Evolutionary conservation across 1,140 invertebrate genomes (phyloP).

Genomic region (Drosophila ficusphila): DNA sequence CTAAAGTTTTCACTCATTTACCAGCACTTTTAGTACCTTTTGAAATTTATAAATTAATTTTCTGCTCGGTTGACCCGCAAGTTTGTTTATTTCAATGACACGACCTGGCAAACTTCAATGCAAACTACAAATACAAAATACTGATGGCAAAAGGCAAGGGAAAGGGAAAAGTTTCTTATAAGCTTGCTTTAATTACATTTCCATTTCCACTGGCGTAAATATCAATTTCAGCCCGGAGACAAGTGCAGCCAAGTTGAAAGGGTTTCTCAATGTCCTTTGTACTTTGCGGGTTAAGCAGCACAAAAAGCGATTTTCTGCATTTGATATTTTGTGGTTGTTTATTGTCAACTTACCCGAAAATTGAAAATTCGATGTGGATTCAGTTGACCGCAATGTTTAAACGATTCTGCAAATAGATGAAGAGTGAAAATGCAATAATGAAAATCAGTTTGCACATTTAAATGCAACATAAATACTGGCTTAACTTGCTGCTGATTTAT

Average conservation of each 20-base stretch:
- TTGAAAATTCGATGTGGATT: constrained; percentile 16
- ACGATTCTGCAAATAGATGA: constrained; percentile 55
- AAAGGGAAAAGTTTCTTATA: constrained; percentile 35
- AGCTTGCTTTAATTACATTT: constrained; percentile 66
- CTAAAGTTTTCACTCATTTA: not conserved
- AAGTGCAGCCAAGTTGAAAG: constrained; percentile 35
- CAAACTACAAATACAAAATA: constrained; percentile 12
- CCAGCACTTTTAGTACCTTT: constrained; percentile 1
- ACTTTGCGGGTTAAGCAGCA: not conserved
- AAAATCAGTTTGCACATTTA: constrained; percentile 51
- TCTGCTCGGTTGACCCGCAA: constrained; percentile 31
- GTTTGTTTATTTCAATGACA: constrained; percentile 56
- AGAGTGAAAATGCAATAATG: constrained; percentile 48
- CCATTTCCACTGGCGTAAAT: constrained; percentile 29
- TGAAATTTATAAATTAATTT: constrained; percentile 62
- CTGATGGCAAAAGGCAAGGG: not conserved
- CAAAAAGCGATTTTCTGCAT: constrained; percentile 36
- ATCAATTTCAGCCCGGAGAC: constrained; percentile 28
- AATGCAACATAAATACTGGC: constrained; percentile 19
- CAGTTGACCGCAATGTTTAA: constrained; percentile 28
- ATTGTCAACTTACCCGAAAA: constrained; percentile 56
- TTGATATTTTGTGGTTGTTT: constrained; percentile 28
- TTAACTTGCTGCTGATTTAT: constrained; percentile 22
- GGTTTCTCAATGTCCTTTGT: constrained; percentile 17
- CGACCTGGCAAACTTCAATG: constrained; percentile 18